Evolutionary conservation across 2,888 invertebrate species (phyloP), one percentile per base, ranked within the genome.

Genomic region (Megalurothrips usitatus): DNA sequence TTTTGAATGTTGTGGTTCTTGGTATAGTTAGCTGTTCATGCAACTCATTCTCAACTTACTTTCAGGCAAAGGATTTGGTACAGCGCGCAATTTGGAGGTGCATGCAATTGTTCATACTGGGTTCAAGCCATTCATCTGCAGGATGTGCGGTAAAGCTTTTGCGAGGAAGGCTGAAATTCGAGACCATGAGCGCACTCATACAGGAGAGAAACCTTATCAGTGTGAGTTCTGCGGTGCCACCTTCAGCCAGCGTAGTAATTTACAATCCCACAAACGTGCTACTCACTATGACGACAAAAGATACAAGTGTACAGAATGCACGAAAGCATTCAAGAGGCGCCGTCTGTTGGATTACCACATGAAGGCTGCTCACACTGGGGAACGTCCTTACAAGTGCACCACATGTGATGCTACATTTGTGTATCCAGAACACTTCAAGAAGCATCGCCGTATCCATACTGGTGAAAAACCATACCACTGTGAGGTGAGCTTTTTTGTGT

Each of bases 141-240:
- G 90, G 6, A 87, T 90, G 14, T 95, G 94, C 85, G 91, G 91
- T 0, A 95, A 94, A 86, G 91, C 91, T 0, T 95, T 95, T 87
- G 94, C 94, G 0, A 86, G 95, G 0, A 90, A 93, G 79, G 93
- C 93, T 0, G 94, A 95, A 86, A 92, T 95, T 0, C 87, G 92
- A n/a, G 94, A 95, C 86, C 96, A 96, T 84, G 92, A 93, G 86
- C 87, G 95, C 49, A 94, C 91, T 4, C 96, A 96, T 83, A 95
- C 95, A 0, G 94, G 94, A 0, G 94, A 94, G 86, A 90, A 93
- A 3, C 94, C 94, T 0, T 94, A 92, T 86, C 90, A 92, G 83
- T 96, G 96, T 85, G 93, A 94, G 83, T 88, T 92, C 79, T 96
- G 96, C 86, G 92, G 92, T 1, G 92, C 94, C 0, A 91, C 92